phyloP scores from a whole-genome alignment of 1,140 invertebrate species.

The Cydia strobilella region DNA sequence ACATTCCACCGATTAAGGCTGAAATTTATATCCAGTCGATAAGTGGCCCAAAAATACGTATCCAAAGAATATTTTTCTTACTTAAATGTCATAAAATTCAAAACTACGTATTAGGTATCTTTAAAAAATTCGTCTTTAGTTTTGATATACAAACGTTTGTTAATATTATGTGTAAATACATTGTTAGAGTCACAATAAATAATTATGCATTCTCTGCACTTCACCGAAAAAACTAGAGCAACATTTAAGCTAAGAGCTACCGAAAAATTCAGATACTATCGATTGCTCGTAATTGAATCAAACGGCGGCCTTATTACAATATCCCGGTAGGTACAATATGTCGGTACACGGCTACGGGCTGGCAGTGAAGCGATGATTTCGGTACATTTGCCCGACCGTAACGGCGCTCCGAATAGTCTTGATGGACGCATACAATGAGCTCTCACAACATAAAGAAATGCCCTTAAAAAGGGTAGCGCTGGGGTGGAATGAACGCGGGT shows the following conservation, averaged over 20 bases:
- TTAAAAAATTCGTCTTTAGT: too few relatives aligned
- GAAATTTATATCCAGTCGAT: too few relatives aligned
- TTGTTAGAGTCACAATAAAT: too few relatives aligned
- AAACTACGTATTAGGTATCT: too few relatives aligned
- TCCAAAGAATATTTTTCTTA: too few relatives aligned
- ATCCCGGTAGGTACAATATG: conserved; percentile 72
- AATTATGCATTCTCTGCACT: background rate
- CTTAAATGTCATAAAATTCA: too few relatives aligned
- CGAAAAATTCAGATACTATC: conserved; percentile 8
- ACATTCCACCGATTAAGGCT: too few relatives aligned
- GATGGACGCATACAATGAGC: conserved; percentile 79
- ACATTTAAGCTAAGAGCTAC: background rate
- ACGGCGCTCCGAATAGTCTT: conserved; percentile 75
- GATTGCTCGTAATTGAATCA: conserved; percentile 53
- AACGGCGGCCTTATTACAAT: conserved; percentile 52
- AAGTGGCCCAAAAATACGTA: too few relatives aligned
- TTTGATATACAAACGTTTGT: too few relatives aligned
- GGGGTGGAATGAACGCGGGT: conserved; percentile 62
- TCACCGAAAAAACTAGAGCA: background rate
- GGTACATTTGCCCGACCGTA: conserved; percentile 78
- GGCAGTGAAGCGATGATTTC: conserved; percentile 78
- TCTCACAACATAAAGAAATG: conserved; percentile 81
- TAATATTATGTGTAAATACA: too few relatives aligned
- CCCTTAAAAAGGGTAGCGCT: conserved; percentile 79
- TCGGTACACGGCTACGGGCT: conserved; percentile 50